Percentiles rank a stretch among this genome's conserved stretches.
Evolutionary conservation across 2,113 vertebrate species (phyloP).

Genomic region (Heptranchias perlo): DNA sequence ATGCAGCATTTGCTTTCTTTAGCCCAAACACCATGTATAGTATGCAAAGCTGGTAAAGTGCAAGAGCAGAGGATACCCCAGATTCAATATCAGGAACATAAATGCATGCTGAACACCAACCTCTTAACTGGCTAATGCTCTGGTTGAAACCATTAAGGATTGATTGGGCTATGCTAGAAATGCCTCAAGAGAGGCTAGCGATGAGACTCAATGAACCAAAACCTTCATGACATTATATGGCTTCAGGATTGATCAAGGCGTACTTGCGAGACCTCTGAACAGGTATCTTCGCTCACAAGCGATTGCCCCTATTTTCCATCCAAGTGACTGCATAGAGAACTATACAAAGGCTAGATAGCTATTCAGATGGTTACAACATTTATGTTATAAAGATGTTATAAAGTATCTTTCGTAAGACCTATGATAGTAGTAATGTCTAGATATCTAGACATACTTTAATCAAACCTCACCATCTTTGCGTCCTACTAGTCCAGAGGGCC

Average conservation of each 20-base stretch:
- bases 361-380: neutral
- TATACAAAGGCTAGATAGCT: neutral
- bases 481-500: conserved; percentile 40
- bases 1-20: neutral
- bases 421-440: no score
- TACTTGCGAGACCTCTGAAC: neutral
- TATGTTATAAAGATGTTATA: neutral
- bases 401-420: neutral
- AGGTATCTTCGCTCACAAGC: neutral
- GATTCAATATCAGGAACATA: neutral
- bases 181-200: no score
- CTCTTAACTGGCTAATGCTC: neutral
- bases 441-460: neutral
- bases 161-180: neutral
- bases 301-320: neutral
- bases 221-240: neutral
- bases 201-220: neutral
- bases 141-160: neutral
- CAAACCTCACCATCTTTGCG: conserved; percentile 54
- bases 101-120: neutral
- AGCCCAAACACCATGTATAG: no score
- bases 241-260: neutral
- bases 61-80: neutral
- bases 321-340: neutral
- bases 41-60: neutral